phyloP scores from a whole-genome alignment of 2,888 invertebrate species.

The Metalampra italica region DNA sequence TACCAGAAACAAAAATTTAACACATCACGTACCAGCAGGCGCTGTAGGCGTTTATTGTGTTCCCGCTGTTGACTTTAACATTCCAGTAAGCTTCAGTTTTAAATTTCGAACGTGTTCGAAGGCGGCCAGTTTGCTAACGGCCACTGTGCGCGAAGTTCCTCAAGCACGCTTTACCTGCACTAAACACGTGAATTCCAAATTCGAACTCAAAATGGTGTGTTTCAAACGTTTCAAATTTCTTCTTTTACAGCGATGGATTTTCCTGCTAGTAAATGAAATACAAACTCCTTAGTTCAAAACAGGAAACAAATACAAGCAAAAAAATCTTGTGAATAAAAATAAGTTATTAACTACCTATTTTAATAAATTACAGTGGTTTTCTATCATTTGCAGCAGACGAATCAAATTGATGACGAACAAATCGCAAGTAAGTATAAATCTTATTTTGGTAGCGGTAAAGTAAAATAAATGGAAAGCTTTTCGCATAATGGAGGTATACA shows the following conservation, averaged over 20 bases:
- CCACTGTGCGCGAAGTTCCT: constrained; percentile 39
- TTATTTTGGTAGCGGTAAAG: background rate
- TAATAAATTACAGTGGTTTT: constrained; percentile 13
- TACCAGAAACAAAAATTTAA: constrained; percentile 16
- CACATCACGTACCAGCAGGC: constrained; percentile 15
- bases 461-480: background rate
- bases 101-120: constrained; percentile 47
- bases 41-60: constrained; percentile 28
- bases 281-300: no score
- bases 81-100: constrained; percentile 26
- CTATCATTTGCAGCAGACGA: constrained; percentile 53
- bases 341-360: background rate
- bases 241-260: constrained; percentile 4
- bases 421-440: constrained; percentile 61
- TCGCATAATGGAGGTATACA: background rate
- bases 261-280: no score
- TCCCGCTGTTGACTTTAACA: constrained; percentile 17
- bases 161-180: constrained; percentile 17
- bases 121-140: constrained; percentile 47
- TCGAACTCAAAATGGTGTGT: constrained; percentile 55
- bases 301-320: background rate
- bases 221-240: constrained; percentile 11
- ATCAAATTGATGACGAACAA: constrained; percentile 69
- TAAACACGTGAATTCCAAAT: constrained; percentile 19
- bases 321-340: background rate